Conservation (phyloP, 2,797 vertebrate species). For the Nyctalus aviator region DNA sequence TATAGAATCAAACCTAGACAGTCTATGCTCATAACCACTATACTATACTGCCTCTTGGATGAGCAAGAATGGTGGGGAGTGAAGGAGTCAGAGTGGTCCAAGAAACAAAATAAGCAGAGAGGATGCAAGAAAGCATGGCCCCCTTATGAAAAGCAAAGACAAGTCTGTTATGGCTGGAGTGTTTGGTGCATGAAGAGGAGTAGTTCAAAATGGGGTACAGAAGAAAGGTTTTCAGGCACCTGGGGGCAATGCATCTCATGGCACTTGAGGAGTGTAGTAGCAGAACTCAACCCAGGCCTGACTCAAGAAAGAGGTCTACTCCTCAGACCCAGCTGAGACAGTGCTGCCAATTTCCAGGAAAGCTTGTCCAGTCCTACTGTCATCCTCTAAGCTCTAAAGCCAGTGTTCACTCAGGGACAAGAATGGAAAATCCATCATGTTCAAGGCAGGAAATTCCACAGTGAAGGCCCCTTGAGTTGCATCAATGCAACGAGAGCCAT, state of each 20-base stretch:
- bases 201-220: neutral
- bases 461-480: conserved; percentile 68
- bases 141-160: neutral
- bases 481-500: neutral
- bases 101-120: conserved; percentile 8
- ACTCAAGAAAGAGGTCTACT: neutral
- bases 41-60: neutral
- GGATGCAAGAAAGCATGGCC: neutral
- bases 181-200: neutral
- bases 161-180: neutral
- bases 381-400: neutral
- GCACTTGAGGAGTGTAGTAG: neutral
- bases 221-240: neutral
- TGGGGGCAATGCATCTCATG: neutral
- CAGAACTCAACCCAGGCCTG: neutral
- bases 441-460: conserved; percentile 81
- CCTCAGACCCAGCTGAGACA: neutral
- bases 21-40: neutral
- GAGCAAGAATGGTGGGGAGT: neutral
- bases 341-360: neutral
- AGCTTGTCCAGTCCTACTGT: neutral
- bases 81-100: neutral
- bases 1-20: conserved; percentile 12
- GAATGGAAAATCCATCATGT: conserved; percentile 79
- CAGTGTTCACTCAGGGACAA: conserved; percentile 64